phyloP scores from a whole-genome alignment of 2,113 vertebrate species.

The Sula dactylatra region DNA sequence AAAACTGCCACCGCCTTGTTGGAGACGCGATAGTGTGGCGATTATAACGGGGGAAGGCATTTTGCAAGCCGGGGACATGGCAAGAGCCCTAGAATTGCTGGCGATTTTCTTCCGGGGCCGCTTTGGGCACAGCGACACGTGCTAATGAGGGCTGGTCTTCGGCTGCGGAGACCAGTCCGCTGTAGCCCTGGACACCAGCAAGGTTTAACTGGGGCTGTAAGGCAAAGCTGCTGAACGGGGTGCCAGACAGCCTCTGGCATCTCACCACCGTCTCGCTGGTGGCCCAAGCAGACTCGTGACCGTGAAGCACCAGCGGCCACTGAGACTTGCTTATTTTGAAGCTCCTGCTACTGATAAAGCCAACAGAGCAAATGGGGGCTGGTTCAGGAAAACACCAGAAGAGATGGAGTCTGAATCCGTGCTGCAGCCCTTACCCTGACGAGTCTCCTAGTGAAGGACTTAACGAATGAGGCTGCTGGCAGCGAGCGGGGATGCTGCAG shows the following conservation, averaged over 20 bases:
- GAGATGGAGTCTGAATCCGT: background rate
- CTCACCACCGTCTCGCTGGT: background rate
- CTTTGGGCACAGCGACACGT: background rate
- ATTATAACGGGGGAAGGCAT: background rate
- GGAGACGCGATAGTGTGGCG: background rate
- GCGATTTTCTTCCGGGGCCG: background rate
- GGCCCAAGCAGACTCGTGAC: background rate
- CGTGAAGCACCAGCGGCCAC: background rate
- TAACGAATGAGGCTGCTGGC: background rate
- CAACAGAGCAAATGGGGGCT: accelerated
- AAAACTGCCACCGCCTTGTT: background rate
- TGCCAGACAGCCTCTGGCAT: background rate
- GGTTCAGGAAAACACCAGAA: background rate
- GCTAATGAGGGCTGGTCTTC: background rate
- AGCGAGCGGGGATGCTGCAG: accelerated
- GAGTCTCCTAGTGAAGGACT: background rate
- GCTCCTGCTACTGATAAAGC: background rate
- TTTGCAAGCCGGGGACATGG: background rate
- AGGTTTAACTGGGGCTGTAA: background rate
- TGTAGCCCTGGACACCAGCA: background rate
- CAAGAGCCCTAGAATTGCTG: background rate
- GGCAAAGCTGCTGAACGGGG: background rate
- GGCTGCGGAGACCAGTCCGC: background rate
- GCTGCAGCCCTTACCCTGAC: background rate
- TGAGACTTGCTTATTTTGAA: background rate